Conservation (phyloP, 2,888 invertebrate species). For the Griposia aprilina region DNA sequence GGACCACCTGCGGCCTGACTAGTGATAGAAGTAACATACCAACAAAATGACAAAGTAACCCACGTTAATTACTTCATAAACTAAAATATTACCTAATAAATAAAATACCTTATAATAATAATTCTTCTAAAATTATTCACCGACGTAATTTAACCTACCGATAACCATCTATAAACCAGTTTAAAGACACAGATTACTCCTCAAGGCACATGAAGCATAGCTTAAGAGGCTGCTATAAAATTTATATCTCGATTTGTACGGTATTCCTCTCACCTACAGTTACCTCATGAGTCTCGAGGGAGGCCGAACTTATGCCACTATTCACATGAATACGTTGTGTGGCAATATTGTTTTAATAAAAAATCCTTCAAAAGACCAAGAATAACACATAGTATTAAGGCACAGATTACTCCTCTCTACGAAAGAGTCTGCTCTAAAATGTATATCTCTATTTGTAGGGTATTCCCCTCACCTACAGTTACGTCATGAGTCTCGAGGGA, state of each 20-base stretch:
- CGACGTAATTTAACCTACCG: neutral
- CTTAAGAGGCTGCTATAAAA: constrained; percentile 34
- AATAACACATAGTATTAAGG: neutral
- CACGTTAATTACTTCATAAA: no score
- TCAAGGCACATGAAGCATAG: constrained; percentile 1
- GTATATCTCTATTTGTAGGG: constrained; percentile 33
- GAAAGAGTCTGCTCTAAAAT: constrained; percentile 37
- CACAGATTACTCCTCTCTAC: constrained; percentile 15
- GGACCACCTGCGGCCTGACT: no score
- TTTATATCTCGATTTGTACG: constrained; percentile 36
- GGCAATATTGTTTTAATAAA: no score
- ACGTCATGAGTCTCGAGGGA: constrained; percentile 44
- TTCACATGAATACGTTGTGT: neutral
- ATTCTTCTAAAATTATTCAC: neutral
- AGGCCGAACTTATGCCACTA: neutral
- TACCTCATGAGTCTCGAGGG: constrained; percentile 43
- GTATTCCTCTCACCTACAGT: constrained; percentile 11
- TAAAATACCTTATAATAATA: no score
- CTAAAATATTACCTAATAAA: no score
- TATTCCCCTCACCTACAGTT: constrained; percentile 15
- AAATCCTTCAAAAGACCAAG: neutral
- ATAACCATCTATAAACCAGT: constrained; percentile 9
- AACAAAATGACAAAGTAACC: no score
- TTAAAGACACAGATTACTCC: constrained; percentile 12
- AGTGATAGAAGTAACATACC: no score